Percentiles rank a stretch among this genome's conserved stretches.
These are phyloP conservation scores for Drosophila stalkeri DNA, from an alignment of 2,888 invertebrate genomes.

Conservation along the genomic window DNA sequence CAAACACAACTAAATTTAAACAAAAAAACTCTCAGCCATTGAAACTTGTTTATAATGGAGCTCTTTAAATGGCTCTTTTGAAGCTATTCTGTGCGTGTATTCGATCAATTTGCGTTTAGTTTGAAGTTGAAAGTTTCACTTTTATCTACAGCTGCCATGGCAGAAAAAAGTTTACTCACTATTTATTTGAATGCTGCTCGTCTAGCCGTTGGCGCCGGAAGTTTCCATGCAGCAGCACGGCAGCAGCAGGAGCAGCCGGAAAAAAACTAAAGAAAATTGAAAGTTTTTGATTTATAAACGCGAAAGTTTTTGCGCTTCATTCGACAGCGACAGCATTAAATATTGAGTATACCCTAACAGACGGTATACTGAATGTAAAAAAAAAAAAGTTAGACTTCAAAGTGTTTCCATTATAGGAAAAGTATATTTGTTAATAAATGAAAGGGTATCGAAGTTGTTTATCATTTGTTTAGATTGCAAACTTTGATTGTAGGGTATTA, in stretches of 20 bases:
- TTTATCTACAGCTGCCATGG: conserved; percentile 51
- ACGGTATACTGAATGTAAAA: background rate
- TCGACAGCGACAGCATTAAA: conserved; percentile 40
- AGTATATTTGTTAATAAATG: background rate
- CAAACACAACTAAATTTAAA: conserved; percentile 17
- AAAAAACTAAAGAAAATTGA: conserved; percentile 63
- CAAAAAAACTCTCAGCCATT: background rate
- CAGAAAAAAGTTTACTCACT: conserved; percentile 41
- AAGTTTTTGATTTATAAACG: conserved; percentile 73
- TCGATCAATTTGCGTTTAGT: conserved; percentile 65
- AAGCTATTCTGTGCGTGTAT: conserved; percentile 34
- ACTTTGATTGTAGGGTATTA: conserved; percentile 17
- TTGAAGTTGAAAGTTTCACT: conserved; percentile 55
- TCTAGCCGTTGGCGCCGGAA: conserved; percentile 65
- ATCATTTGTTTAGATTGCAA: background rate
- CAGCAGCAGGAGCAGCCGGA: conserved; percentile 20
- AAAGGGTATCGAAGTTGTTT: background rate
- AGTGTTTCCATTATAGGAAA: background rate
- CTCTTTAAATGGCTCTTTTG: conserved; percentile 24
- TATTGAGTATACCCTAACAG: conserved; percentile 12
- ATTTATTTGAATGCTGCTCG: conserved; percentile 45
- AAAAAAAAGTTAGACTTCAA: no score
- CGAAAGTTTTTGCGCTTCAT: conserved; percentile 62
- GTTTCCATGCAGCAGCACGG: conserved; percentile 34
- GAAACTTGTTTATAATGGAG: background rate